Conservation (phyloP, 2,888 invertebrate species). For the Campoplex capitator region DNA sequence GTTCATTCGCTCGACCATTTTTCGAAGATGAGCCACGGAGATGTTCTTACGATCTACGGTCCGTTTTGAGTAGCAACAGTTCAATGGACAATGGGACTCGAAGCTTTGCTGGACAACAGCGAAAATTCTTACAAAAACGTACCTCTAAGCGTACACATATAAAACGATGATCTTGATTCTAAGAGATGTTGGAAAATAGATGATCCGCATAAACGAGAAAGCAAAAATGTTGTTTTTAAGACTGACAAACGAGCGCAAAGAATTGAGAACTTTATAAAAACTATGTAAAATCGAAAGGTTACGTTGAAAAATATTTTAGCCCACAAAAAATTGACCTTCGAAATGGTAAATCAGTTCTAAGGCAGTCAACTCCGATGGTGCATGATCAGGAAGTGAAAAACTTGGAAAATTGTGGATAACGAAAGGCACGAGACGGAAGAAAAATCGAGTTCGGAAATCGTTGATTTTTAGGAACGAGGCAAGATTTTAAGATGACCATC, state of each 20-base stretch:
- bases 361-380: neutral
- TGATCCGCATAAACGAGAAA: neutral
- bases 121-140: constrained; percentile 22
- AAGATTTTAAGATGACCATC: constrained; percentile 65
- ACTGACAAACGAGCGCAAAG: neutral
- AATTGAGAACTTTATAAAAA: neutral
- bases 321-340: neutral
- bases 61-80: constrained; percentile 25
- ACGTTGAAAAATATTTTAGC: neutral
- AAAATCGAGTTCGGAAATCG: constrained; percentile 47
- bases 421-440: constrained; percentile 45
- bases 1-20: constrained; percentile 66
- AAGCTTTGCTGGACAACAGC: constrained; percentile 22
- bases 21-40: constrained; percentile 72
- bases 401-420: constrained; percentile 57
- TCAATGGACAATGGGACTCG: constrained; percentile 38
- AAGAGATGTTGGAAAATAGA: constrained; percentile 59
- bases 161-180: constrained; percentile 20
- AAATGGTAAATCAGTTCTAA: neutral
- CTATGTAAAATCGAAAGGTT: neutral
- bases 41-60: constrained; percentile 33
- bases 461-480: constrained; percentile 6
- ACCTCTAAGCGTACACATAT: neutral
- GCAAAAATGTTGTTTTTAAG: neutral
- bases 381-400: constrained; percentile 6